Percentiles rank a stretch among this genome's conserved stretches.
Evolutionary conservation across 2,888 invertebrate genomes (phyloP).

Genomic region (Leptogaster cylindrica): DNA sequence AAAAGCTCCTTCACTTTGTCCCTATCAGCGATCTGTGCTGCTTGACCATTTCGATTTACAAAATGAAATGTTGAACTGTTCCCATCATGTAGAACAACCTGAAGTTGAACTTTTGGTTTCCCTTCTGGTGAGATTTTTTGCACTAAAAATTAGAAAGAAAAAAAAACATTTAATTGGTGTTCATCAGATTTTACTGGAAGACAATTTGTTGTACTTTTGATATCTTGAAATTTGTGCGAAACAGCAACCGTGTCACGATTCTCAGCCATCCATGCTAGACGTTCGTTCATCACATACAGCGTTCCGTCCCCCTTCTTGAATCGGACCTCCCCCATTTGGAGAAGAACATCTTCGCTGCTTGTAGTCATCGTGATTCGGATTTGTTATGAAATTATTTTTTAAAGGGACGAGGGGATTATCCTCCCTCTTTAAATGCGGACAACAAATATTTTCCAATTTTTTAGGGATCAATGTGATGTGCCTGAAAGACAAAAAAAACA

Average conservation of each 20-base stretch:
- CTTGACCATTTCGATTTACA: slow-evolving; percentile 82
- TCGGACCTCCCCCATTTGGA: slow-evolving; percentile 90
- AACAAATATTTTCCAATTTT: no score
- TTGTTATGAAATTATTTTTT: no score
- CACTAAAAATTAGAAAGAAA: slow-evolving; percentile 63
- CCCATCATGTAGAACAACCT: slow-evolving; percentile 93
- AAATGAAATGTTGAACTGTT: slow-evolving; percentile 97
- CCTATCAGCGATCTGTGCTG: slow-evolving; percentile 85
- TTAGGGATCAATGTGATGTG: no score
- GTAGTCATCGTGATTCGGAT: slow-evolving; percentile 71
- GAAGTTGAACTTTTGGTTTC: slow-evolving; percentile 97
- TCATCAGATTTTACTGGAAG: background rate
- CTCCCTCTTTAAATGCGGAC: no score
- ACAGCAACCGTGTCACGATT: slow-evolving; percentile 90
- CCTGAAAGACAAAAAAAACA: no score
- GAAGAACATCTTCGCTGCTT: slow-evolving; percentile 92
- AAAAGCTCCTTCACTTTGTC: slow-evolving; percentile 92
- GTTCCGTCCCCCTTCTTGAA: slow-evolving; percentile 97
- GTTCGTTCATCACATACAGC: slow-evolving; percentile 90
- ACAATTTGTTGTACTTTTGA: slow-evolving; percentile 75
- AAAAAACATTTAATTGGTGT: background rate
- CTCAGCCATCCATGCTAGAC: slow-evolving; percentile 95
- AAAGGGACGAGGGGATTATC: no score
- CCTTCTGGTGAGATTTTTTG: slow-evolving; percentile 98
- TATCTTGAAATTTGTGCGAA: slow-evolving; percentile 92